A percentile compares a stretch with the other conserved stretches of the same genome.
Evolutionary conservation across 2,113 vertebrate genomes (phyloP).

Genomic region (Herpetotheres cachinnans): DNA sequence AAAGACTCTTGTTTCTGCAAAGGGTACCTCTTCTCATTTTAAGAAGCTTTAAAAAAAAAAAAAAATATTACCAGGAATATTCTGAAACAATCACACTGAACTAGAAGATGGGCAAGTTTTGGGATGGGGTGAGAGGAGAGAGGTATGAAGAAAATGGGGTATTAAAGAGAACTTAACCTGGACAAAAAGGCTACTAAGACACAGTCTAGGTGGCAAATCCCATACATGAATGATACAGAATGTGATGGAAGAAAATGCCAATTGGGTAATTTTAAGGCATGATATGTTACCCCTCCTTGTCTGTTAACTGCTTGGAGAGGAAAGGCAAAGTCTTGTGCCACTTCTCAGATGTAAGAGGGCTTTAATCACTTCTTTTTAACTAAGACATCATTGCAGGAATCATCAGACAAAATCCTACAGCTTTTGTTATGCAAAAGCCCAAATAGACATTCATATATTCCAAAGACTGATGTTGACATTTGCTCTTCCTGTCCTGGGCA

Average conservation of each 20-base stretch:
- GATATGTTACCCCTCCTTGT: background rate
- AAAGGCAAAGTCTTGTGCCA: background rate
- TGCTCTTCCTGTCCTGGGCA: background rate
- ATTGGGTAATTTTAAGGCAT: background rate
- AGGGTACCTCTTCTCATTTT: background rate
- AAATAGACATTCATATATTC: background rate
- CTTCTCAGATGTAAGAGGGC: background rate
- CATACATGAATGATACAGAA: fast-evolving
- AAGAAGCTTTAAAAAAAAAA: background rate
- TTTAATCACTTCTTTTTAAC: background rate
- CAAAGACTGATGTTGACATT: background rate
- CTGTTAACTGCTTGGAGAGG: background rate
- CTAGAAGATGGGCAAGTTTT: background rate
- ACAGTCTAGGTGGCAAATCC: background rate
- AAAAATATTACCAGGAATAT: background rate
- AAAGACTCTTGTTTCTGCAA: background rate
- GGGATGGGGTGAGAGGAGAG: background rate
- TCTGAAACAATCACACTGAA: background rate
- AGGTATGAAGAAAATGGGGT: background rate
- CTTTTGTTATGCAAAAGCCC: background rate
- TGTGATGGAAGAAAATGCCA: background rate
- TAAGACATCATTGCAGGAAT: background rate
- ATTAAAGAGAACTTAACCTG: background rate
- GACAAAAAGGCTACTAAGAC: background rate
- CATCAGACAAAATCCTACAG: background rate